These are phyloP conservation scores for Lysiphlebus fabarum DNA, from an alignment of 1,140 invertebrate species.

Conservation along the genomic window DNA sequence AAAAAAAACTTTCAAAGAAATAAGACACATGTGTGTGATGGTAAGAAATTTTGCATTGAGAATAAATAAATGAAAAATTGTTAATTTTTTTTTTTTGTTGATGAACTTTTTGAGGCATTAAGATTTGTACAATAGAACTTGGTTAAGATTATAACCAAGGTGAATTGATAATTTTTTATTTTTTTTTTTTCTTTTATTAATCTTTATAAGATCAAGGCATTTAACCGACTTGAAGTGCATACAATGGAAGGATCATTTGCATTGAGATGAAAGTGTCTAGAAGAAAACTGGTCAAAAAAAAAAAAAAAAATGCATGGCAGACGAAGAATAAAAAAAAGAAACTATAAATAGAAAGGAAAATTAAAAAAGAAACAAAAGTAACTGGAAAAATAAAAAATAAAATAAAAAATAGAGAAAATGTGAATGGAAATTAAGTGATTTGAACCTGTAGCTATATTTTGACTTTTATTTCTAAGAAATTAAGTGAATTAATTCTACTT, in stretches of 20 bases:
- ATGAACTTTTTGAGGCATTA: not conserved
- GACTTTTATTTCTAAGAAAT: too few species aligned
- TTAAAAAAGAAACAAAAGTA: not conserved
- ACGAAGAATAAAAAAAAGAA: not conserved
- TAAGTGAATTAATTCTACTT: too few species aligned
- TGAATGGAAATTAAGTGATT: not conserved
- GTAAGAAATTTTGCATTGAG: not conserved
- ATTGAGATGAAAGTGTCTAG: conserved; percentile 5
- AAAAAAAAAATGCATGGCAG: not conserved
- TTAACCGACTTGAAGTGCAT: conserved; percentile 5
- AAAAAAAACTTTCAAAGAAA: not conserved
- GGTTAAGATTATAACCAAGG: conserved; percentile 2
- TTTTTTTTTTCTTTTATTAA: conserved; percentile 5
- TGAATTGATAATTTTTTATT: not conserved
- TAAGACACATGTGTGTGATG: not conserved
- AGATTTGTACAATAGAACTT: conserved; percentile 6
- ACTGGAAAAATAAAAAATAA: too few species aligned
- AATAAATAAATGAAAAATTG: not conserved
- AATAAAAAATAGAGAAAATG: too few species aligned
- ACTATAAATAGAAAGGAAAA: conserved; percentile 2
- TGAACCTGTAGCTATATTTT: not conserved
- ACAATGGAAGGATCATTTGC: conserved; percentile 12
- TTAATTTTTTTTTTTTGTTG: conserved; percentile 5
- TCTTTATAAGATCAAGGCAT: conserved; percentile 10
- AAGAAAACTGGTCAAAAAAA: conserved; percentile 6